A percentile compares a stretch with the other conserved stretches of the same genome.
phyloP scores from a whole-genome alignment of 1,140 invertebrate species.

The Littorina saxatilis region DNA sequence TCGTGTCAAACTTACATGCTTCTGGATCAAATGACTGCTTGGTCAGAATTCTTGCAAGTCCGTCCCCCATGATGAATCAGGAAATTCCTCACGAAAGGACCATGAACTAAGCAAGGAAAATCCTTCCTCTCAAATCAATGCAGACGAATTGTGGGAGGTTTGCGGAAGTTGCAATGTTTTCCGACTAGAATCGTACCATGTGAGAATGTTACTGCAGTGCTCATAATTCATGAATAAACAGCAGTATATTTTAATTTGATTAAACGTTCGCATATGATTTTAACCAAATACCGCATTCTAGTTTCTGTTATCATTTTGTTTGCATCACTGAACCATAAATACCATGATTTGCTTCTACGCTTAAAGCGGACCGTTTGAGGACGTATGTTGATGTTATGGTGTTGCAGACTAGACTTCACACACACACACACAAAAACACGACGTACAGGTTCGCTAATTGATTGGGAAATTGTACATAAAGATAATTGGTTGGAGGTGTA shows the following conservation, averaged over 20 bases:
- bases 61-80: slow-evolving; percentile 40
- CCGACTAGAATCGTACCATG: background rate
- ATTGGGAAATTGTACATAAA: too few relatives aligned
- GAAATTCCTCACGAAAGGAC: background rate
- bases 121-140: slow-evolving; percentile 1
- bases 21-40: slow-evolving; percentile 68
- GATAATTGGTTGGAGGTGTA: too few relatives aligned
- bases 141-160: slow-evolving; percentile 3
- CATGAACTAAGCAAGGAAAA: background rate
- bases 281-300: too few relatives aligned
- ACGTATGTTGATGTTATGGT: background rate
- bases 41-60: slow-evolving; percentile 67
- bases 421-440: too few relatives aligned
- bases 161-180: background rate
- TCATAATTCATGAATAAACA: background rate
- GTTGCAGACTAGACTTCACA: too few relatives aligned
- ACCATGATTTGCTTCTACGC: background rate
- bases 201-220: background rate
- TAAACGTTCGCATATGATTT: too few relatives aligned
- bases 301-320: too few relatives aligned
- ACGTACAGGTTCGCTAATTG: too few relatives aligned
- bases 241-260: background rate
- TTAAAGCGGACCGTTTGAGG: background rate
- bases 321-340: too few relatives aligned
- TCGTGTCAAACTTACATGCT: slow-evolving; percentile 56